Evolutionary conservation across 1,140 invertebrate species (phyloP).

Genomic region (Bursaphelenchus mucronatus): DNA sequence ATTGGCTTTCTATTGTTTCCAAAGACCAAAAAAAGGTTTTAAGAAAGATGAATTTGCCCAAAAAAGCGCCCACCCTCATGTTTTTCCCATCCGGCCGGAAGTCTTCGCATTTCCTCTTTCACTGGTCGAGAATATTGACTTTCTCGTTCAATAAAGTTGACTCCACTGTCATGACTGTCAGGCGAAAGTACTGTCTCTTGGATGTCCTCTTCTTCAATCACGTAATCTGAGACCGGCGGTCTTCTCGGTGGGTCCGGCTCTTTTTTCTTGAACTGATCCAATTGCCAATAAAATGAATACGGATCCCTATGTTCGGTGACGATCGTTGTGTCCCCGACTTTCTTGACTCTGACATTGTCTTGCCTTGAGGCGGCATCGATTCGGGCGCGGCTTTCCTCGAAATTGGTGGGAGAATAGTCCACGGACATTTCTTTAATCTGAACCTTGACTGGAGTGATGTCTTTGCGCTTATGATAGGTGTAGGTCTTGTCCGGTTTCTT

Average conservation of each 20-base stretch:
- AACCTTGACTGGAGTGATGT: not conserved
- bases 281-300: constrained; percentile 61
- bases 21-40: too few species aligned
- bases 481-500: not conserved
- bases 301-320: constrained; percentile 60
- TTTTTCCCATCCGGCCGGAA: constrained; percentile 56
- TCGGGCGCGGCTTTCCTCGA: constrained; percentile 34
- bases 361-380: constrained; percentile 33
- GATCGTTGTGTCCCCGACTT: constrained; percentile 55
- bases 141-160: constrained; percentile 42
- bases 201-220: constrained; percentile 52
- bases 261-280: constrained; percentile 55
- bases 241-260: constrained; percentile 35
- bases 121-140: constrained; percentile 52
- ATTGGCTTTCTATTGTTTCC: too few species aligned
- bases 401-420: constrained; percentile 37
- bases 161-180: constrained; percentile 57
- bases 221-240: constrained; percentile 42
- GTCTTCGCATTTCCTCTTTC: constrained; percentile 42
- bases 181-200: constrained; percentile 47
- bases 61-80: constrained; percentile 44
- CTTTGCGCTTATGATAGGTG: not conserved
- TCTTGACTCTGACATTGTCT: constrained; percentile 34
- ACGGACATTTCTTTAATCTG: constrained; percentile 28
- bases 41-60: not conserved